These are phyloP conservation scores for Cathartes aura DNA, from an alignment of 2,113 vertebrate species.

Conservation along the genomic window DNA sequence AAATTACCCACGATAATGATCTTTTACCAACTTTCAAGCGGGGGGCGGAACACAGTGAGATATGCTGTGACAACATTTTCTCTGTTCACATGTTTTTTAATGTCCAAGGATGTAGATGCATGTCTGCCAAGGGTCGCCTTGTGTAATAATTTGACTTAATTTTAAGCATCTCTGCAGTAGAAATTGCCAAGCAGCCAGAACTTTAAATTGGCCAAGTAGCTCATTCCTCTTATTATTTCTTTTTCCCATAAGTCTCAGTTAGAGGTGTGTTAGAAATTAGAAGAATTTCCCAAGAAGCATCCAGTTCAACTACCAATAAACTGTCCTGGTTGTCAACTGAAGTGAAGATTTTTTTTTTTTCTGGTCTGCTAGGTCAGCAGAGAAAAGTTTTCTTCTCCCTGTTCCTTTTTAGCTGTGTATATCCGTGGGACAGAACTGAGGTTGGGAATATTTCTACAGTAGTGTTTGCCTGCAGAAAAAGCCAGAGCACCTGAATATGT, in stretches of 20 bases:
- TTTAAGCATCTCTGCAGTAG: background rate
- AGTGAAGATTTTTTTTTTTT: background rate
- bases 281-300: background rate
- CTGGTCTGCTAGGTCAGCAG: background rate
- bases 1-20: rapidly evolving
- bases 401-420: rapidly evolving
- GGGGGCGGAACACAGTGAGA: rapidly evolving
- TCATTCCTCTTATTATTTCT: background rate
- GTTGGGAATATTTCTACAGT: background rate
- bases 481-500: background rate
- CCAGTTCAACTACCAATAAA: background rate
- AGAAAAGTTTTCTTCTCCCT: background rate
- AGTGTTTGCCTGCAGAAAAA: background rate
- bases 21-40: background rate
- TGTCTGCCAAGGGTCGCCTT: background rate
- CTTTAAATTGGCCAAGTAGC: background rate
- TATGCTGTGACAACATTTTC: background rate
- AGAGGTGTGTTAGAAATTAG: background rate
- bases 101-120: background rate
- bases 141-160: background rate
- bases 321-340: background rate
- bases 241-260: background rate
- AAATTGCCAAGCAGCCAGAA: background rate
- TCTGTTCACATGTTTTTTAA: rapidly evolving
- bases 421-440: background rate